Conservation (phyloP, 1,140 invertebrate species). For the Theocolax elegans region DNA sequence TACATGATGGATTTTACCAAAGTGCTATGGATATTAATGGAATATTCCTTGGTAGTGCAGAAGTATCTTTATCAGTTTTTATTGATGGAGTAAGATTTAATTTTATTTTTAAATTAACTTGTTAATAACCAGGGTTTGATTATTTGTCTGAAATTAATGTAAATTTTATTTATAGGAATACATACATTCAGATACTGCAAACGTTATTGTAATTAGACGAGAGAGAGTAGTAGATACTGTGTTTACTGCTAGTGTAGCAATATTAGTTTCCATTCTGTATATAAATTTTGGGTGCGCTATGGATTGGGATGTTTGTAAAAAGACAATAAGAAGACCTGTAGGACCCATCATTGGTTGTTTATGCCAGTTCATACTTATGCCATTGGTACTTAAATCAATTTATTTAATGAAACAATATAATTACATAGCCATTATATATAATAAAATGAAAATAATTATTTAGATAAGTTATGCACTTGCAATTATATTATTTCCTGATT, state of each 20-base stretch:
- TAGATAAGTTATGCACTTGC: constrained; percentile 84
- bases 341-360: constrained; percentile 85
- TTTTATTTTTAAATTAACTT: too few species aligned
- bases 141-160: too few species aligned
- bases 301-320: constrained; percentile 78
- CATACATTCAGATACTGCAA: constrained; percentile 56
- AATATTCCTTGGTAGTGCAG: constrained; percentile 73
- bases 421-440: too few species aligned
- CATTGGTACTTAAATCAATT: constrained; percentile 68
- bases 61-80: constrained; percentile 42
- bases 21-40: constrained; percentile 69
- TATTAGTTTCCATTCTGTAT: constrained; percentile 86
- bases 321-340: constrained; percentile 80
- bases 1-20: constrained; percentile 51
- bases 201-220: constrained; percentile 74
- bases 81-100: constrained; percentile 39
- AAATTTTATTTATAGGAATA: constrained; percentile 17
- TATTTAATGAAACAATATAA: constrained; percentile 3
- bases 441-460: not conserved
- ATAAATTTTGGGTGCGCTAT: constrained; percentile 95
- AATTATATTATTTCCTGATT: constrained; percentile 77
- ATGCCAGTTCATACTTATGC: constrained; percentile 90
- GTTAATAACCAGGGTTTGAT: too few species aligned
- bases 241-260: constrained; percentile 82
- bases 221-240: constrained; percentile 76